phyloP scores from a whole-genome alignment of 2,113 vertebrate genomes.

The Furnarius figulus region DNA sequence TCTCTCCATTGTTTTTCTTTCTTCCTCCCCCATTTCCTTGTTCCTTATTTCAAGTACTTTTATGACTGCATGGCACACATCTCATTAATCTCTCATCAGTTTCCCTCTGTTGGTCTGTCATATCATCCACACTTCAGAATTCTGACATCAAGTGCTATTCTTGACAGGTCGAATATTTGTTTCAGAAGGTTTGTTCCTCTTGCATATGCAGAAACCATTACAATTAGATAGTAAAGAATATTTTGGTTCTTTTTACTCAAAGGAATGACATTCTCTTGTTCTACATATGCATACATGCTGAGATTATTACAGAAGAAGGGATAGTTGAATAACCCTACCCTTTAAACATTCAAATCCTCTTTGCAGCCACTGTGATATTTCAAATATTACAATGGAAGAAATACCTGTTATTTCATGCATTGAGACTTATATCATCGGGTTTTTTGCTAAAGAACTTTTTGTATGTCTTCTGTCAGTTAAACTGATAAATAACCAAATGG shows the following conservation, averaged over 20 bases:
- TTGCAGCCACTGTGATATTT: neutral
- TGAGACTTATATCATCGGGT: neutral
- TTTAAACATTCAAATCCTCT: neutral
- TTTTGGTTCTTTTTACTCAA: neutral
- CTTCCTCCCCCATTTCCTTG: neutral
- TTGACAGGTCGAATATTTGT: neutral
- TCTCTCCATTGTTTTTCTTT: neutral
- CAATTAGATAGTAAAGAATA: neutral
- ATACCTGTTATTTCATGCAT: neutral
- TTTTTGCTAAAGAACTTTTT: neutral
- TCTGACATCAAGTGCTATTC: neutral
- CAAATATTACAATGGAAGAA: neutral
- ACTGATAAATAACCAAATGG: neutral
- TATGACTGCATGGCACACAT: neutral
- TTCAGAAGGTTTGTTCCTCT: neutral
- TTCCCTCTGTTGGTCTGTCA: conserved; percentile 26
- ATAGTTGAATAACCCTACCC: neutral
- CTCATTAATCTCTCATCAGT: conserved; percentile 15
- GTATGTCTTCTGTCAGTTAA: neutral
- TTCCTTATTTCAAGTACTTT: neutral
- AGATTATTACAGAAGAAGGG: neutral
- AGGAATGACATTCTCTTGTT: neutral
- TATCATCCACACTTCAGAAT: neutral
- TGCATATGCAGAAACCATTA: neutral
- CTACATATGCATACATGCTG: neutral